Evolutionary conservation across 2,888 invertebrate species (phyloP).

Genomic region (Chymomyza procnemis): DNA sequence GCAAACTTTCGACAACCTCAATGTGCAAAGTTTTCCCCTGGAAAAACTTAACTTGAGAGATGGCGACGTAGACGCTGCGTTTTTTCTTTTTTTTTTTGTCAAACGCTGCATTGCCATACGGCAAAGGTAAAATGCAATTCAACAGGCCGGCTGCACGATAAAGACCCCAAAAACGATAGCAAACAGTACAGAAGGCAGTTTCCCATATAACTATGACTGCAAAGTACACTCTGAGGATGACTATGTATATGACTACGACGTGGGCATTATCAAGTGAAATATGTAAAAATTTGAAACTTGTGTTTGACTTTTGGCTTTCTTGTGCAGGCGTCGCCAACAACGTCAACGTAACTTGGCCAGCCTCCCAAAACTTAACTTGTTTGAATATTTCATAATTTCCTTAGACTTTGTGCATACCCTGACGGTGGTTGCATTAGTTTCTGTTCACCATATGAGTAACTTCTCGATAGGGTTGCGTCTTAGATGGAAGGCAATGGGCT

Average conservation of each 20-base stretch:
- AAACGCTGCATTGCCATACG: constrained; percentile 26
- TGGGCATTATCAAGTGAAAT: constrained; percentile 57
- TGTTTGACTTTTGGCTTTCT: constrained; percentile 68
- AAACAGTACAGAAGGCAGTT: constrained; percentile 36
- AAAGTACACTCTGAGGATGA: background rate
- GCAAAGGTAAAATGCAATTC: constrained; percentile 58
- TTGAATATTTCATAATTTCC: constrained; percentile 62
- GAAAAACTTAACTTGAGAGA: constrained; percentile 19
- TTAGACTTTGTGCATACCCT: background rate
- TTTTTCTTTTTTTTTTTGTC: too few species aligned
- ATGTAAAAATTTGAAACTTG: constrained; percentile 55
- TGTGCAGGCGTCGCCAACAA: constrained; percentile 6
- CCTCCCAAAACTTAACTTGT: constrained; percentile 38
- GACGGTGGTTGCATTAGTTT: background rate
- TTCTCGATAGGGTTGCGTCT: too few species aligned
- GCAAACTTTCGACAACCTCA: constrained; percentile 69
- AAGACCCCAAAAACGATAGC: constrained; percentile 24
- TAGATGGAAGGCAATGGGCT: too few species aligned
- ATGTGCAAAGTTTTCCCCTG: constrained; percentile 60
- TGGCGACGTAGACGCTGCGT: constrained; percentile 23
- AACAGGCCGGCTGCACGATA: constrained; percentile 19
- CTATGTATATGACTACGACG: background rate
- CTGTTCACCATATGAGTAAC: background rate
- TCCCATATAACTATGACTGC: background rate
- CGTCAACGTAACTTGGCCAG: background rate